Evolutionary conservation across 2,113 vertebrate genomes (phyloP).

Genomic region (Seriola aureovittata): DNA sequence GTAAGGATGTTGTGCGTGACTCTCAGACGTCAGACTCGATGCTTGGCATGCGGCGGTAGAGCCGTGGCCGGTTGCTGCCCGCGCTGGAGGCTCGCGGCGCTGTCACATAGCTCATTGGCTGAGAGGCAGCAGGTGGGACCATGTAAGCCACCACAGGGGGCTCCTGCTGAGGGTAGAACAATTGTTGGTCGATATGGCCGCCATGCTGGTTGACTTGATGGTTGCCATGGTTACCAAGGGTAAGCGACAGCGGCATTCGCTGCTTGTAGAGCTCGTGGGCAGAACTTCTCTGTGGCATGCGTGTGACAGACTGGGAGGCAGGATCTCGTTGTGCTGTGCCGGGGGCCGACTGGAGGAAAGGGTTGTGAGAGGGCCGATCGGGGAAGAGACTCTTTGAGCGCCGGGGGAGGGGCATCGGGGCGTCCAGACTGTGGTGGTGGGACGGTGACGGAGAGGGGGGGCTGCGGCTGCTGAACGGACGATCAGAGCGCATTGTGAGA

Average conservation of each 20-base stretch:
- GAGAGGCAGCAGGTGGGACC: conserved; percentile 91
- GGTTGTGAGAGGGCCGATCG: conserved; percentile 91
- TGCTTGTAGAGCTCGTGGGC: conserved; percentile 95
- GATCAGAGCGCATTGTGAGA: conserved; percentile 92
- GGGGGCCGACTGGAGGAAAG: conserved; percentile 90
- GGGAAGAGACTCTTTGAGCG: conserved; percentile 95
- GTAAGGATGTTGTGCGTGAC: conserved; percentile 39
- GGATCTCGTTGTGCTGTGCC: conserved; percentile 74
- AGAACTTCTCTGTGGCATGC: conserved; percentile 90
- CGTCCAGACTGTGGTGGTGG: conserved; percentile 89
- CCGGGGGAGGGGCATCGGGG: conserved; percentile 84
- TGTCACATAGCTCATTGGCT: conserved; percentile 91
- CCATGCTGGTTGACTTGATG: conserved; percentile 79
- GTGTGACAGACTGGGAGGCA: conserved; percentile 85
- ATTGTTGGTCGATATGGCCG: conserved; percentile 76
- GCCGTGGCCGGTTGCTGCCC: conserved; percentile 93
- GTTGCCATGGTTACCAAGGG: conserved; percentile 87
- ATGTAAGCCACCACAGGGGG: conserved; percentile 92
- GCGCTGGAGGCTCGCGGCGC: conserved; percentile 94
- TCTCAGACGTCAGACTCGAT: conserved; percentile 98
- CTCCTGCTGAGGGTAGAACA: conserved; percentile 90
- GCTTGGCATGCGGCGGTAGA: conserved; percentile 98
- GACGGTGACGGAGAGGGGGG: conserved; percentile 83
- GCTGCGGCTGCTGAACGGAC: conserved; percentile 89
- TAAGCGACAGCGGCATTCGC: conserved; percentile 90